Conservation (phyloP, 2,113 vertebrate species). For the Pantherophis guttatus region DNA sequence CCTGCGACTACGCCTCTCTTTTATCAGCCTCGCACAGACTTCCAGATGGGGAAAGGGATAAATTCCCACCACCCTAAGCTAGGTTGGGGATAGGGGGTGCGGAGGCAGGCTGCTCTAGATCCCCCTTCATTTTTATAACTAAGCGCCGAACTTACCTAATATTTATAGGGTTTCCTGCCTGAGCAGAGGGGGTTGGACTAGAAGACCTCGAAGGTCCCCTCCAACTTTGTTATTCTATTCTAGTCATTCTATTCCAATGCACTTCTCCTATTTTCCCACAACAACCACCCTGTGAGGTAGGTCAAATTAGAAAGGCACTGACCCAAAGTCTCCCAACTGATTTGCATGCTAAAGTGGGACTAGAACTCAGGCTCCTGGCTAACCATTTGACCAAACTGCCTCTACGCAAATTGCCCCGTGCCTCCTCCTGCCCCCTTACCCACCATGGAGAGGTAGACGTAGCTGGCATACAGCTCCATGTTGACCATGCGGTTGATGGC, state of each 20-base stretch:
- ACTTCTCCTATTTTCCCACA: neutral
- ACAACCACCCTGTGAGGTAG: neutral
- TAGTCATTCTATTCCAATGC: no score
- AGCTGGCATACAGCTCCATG: conserved; percentile 77
- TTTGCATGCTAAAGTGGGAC: neutral
- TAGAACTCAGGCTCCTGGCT: neutral
- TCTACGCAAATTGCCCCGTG: neutral
- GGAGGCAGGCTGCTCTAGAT: neutral
- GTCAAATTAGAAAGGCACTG: neutral
- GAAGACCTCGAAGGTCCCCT: no score
- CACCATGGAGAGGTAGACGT: conserved; percentile 77
- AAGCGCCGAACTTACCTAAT: neutral
- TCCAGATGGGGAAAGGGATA: neutral
- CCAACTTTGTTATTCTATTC: no score
- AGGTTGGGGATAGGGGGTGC: neutral
- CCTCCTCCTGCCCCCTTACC: conserved; percentile 23
- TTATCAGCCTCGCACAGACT: neutral
- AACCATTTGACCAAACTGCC: neutral
- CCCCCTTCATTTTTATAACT: neutral
- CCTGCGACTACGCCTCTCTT: neutral
- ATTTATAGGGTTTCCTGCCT: neutral
- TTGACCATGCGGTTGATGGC: conserved; percentile 75
- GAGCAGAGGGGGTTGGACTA: no score
- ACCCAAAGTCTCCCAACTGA: neutral
- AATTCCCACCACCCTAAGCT: neutral